Evolutionary conservation across 2,888 invertebrate species (phyloP).

Genomic region (Drosophila robusta): DNA sequence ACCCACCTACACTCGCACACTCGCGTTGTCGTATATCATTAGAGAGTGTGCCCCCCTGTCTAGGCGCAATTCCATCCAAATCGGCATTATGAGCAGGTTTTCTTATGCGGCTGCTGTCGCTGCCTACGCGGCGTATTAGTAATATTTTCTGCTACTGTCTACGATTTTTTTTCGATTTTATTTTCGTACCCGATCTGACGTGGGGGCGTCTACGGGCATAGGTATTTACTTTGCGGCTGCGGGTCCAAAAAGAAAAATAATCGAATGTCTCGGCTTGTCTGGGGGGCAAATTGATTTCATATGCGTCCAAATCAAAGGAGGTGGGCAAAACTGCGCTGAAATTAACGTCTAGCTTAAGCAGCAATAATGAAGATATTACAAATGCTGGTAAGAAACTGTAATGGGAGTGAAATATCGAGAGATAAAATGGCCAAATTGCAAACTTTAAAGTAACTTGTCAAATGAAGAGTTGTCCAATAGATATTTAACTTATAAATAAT

Average conservation of each 20-base stretch:
- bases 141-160: conserved; percentile 73
- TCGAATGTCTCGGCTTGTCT: conserved; percentile 7
- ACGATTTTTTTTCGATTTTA: conserved; percentile 45
- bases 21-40: conserved; percentile 70
- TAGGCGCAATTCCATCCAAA: conserved; percentile 66
- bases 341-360: not conserved
- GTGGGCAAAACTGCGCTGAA: not conserved
- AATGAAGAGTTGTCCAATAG: not conserved
- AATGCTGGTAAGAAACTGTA: not conserved
- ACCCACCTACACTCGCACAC: conserved; percentile 12
- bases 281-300: conserved; percentile 62
- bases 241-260: conserved; percentile 28
- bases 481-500: not conserved
- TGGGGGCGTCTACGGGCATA: not conserved
- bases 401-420: not conserved
- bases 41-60: conserved; percentile 41
- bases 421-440: not conserved
- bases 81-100: conserved; percentile 71
- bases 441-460: not conserved
- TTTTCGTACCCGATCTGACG: not conserved
- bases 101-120: conserved; percentile 40
- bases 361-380: conserved; percentile 13
- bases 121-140: conserved; percentile 73
- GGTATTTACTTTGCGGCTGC: conserved; percentile 54
- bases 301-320: conserved; percentile 31